Evolutionary conservation across 2,113 vertebrate species (phyloP).

Genomic region (Odontophorus gujanensis): DNA sequence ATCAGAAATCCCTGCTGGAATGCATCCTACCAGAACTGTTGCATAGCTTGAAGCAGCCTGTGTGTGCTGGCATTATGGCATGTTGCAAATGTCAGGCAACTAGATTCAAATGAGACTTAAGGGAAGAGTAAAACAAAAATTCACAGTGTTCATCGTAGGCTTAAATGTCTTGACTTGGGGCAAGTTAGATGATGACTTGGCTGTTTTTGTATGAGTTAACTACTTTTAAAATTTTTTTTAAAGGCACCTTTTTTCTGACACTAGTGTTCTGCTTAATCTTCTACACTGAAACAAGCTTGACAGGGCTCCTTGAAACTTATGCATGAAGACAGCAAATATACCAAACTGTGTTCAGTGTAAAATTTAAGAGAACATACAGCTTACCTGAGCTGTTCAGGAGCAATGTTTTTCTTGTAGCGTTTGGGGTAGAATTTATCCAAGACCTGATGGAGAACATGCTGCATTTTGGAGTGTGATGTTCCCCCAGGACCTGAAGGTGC

Average conservation of each 20-base stretch:
- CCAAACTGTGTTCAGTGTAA: neutral
- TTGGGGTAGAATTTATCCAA: conserved; percentile 90
- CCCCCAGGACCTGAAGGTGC: conserved; percentile 72
- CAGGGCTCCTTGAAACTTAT: neutral
- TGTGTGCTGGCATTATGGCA: neutral
- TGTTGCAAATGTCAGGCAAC: neutral
- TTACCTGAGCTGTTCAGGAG: conserved; percentile 85
- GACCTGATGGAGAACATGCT: conserved; percentile 85
- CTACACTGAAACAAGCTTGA: neutral
- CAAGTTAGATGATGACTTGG: neutral
- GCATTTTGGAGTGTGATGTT: conserved; percentile 81
- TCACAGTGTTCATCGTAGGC: neutral
- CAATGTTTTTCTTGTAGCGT: conserved; percentile 84
- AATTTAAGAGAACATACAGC: neutral
- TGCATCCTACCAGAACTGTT: neutral
- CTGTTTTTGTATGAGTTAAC: neutral
- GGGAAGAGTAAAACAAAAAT: neutral
- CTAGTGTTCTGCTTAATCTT: neutral
- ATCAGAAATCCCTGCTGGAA: neutral
- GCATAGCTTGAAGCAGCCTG: neutral
- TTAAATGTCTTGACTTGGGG: neutral
- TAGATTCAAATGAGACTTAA: neutral
- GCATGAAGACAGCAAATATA: neutral
- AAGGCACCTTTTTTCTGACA: neutral
- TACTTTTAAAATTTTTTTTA: neutral